Conservation (phyloP, 2,113 vertebrate genomes). For the Thryonomys swinderianus region DNA sequence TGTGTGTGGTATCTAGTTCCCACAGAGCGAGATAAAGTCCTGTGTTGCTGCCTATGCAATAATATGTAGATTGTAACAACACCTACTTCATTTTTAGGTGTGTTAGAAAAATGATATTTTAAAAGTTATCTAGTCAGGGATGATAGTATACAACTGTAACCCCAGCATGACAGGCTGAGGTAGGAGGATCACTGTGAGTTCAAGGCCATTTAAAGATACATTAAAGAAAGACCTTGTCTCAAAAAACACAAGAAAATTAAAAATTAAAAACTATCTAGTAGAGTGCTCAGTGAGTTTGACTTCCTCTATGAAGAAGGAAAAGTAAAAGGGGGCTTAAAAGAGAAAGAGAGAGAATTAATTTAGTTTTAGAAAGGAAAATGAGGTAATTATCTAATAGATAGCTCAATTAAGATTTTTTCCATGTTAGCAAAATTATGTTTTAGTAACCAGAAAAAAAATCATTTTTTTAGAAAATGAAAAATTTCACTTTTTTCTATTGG, state of each 20-base stretch:
- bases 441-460: background rate
- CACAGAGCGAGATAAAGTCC: background rate
- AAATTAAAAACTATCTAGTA: background rate
- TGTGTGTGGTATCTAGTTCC: background rate
- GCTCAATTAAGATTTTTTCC: background rate
- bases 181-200: background rate
- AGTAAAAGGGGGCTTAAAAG: background rate
- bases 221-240: background rate
- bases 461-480: conserved; percentile 42
- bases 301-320: background rate
- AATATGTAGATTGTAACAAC: background rate
- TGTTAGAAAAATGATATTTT: background rate
- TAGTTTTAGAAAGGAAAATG: background rate
- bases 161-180: background rate
- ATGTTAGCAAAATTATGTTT: conserved; percentile 29
- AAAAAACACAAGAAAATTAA: background rate
- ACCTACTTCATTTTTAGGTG: conserved; percentile 21
- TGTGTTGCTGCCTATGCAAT: background rate
- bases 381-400: background rate
- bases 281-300: background rate
- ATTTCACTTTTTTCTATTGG: conserved; percentile 36
- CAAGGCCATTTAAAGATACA: background rate
- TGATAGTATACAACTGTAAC: background rate
- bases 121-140: background rate
- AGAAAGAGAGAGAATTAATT: background rate